Evolutionary conservation across 92 coral and sea anemone species (phyloP), one percentile per base, ranked within the genome.

Genomic region (Micromussa lordhowensis): DNA sequence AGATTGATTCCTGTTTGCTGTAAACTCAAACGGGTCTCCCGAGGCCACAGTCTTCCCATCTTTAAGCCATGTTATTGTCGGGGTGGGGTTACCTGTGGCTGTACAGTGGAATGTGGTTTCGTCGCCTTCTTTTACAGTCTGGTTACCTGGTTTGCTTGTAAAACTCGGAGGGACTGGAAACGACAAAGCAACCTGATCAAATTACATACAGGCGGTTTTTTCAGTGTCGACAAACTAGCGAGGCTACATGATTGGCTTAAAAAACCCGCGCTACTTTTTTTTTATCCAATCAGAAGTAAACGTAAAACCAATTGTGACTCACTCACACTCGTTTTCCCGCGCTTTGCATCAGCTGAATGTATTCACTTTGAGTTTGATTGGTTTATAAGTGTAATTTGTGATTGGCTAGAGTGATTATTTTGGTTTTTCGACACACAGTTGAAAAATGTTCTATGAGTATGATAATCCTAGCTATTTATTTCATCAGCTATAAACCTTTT

Each of bases 91-190:
- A 12, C 78, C 78, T 3, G 53, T 73, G 78, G 85, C 85, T 19
- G 6, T 38, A n/a, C 85, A 81, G 14, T 18, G 82, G 66, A 78
- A 30, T 5, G 28, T 29, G 31, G 59, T 53, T 78, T 53, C 59
- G 0, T 51, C 82, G 6, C 68, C 82, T 28, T 78, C 82, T 7
- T 49, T 78, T 6, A 78, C 59, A 29, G 40, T 78, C 38, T 78
- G 66, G 64, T 49, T n/a, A 28, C 13, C 14, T 78, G 82, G 82
- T 53, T 17, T 51, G 6, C 29, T 18, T 17, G 82, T 51, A 78
- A 78, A 78, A 48, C 82, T 78, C 19, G 82, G 82, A 24, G 82
- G 36, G 53, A 78, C 82, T 78, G 26, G 22, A 73, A 36, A 32
- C 49, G 78, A 73, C 53, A 36, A 73, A 73, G 4, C 40, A 29